phyloP scores from a whole-genome alignment of 2,113 vertebrate species.

The Pyxicephalus adspersus region DNA sequence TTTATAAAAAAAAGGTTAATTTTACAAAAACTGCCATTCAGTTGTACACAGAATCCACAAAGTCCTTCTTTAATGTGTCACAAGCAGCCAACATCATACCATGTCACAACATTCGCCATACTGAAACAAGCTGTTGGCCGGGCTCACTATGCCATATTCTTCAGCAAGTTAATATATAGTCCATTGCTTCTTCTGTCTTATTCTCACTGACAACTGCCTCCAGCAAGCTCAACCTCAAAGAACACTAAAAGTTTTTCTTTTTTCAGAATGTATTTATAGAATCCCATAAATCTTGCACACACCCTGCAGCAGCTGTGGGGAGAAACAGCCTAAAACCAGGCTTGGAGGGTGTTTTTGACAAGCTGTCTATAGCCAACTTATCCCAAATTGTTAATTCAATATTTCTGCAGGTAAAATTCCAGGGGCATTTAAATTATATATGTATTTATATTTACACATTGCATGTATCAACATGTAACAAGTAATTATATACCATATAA shows the following conservation, averaged over 20 bases:
- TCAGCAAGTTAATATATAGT: neutral
- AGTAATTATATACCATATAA: no score
- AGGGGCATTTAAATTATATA: neutral
- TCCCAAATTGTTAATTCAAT: neutral
- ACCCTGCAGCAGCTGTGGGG: conserved; percentile 15
- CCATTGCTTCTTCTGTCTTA: neutral
- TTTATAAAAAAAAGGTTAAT: no score
- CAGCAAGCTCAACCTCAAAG: conserved; percentile 43
- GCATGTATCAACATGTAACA: no score
- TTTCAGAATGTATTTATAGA: conserved; percentile 21
- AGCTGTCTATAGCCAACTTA: neutral
- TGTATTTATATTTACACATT: neutral
- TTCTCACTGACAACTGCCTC: conserved; percentile 41
- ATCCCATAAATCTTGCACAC: conserved; percentile 52
- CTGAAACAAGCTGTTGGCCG: neutral
- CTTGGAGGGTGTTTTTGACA: conserved; percentile 16
- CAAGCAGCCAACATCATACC: no score
- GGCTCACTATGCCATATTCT: conserved; percentile 7
- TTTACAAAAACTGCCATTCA: no score
- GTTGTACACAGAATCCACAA: no score
- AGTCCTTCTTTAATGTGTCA: no score
- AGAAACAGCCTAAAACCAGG: conserved; percentile 16
- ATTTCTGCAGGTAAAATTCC: conserved; percentile 10
- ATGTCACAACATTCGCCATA: neutral
- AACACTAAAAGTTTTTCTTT: conserved; percentile 25